Conservation (phyloP, 37 sponge, comb jelly and placozoan genomes). For the Cladorhizidae sp. region DNA sequence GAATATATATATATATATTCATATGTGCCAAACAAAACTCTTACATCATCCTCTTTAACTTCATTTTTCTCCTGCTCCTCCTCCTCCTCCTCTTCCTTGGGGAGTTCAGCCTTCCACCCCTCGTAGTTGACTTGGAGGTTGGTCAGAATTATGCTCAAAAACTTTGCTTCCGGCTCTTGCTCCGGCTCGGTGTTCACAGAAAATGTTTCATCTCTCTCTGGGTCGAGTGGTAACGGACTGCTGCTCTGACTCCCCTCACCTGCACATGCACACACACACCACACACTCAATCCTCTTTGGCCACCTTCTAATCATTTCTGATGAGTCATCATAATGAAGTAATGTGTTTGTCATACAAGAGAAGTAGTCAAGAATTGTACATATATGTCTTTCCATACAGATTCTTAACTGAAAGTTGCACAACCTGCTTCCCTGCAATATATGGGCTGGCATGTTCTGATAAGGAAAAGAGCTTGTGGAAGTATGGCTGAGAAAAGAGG, state of each 20-base stretch:
- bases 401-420: too few species aligned
- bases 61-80: constrained; percentile 7
- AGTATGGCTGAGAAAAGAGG: too few species aligned
- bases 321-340: too few species aligned
- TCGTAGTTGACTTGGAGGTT: constrained; percentile 67
- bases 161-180: constrained; percentile 3
- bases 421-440: too few species aligned
- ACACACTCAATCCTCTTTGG: too few species aligned
- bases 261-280: background rate
- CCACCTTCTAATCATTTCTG: too few species aligned
- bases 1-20: too few species aligned
- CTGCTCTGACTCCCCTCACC: background rate
- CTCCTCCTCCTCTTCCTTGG: constrained; percentile 9
- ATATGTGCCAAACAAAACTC: background rate
- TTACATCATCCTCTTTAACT: background rate
- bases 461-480: too few species aligned
- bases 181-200: background rate
- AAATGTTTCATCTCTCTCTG: constrained; percentile 15
- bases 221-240: background rate
- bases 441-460: too few species aligned
- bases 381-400: too few species aligned
- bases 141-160: constrained; percentile 65
- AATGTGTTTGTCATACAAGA: too few species aligned
- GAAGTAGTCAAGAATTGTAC: too few species aligned
- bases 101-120: constrained; percentile 45